Conservation (phyloP, 2,888 invertebrate species). For the Dilophus febrilis region DNA sequence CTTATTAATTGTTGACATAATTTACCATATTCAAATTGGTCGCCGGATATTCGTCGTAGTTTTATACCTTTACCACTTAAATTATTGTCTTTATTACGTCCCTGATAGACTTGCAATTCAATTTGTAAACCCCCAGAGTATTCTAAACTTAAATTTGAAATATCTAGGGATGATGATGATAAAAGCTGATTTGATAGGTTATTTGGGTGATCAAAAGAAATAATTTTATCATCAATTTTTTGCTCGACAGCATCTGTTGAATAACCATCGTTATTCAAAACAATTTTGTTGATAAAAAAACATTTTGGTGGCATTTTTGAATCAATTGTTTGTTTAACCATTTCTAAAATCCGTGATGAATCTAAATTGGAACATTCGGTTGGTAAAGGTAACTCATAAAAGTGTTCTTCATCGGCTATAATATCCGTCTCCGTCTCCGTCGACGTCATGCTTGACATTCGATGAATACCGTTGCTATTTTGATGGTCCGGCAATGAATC, state of each 20-base stretch:
- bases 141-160: slow-evolving; percentile 46
- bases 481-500: slow-evolving; percentile 25
- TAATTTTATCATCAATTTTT: no score
- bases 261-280: no score
- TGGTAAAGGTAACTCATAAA: slow-evolving; percentile 63
- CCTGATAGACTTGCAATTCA: slow-evolving; percentile 62
- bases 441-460: no score
- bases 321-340: slow-evolving; percentile 64
- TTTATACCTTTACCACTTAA: slow-evolving; percentile 67
- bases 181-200: no score
- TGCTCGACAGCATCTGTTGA: no score
- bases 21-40: slow-evolving; percentile 73
- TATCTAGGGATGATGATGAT: slow-evolving; percentile 15
- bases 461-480: no score
- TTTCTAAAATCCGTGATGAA: slow-evolving; percentile 59
- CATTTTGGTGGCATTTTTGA: slow-evolving; percentile 57
- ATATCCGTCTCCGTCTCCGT: no score
- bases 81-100: slow-evolving; percentile 33
- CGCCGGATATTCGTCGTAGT: slow-evolving; percentile 72
- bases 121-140: slow-evolving; percentile 75
- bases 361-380: slow-evolving; percentile 65
- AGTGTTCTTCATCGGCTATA: slow-evolving; percentile 24
- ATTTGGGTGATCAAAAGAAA: no score
- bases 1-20: slow-evolving; percentile 76
- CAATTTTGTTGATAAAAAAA: slow-evolving; percentile 35